A percentile compares a stretch with the other conserved stretches of the same genome.
Conservation (phyloP, 1,140 invertebrate genomes). For the Xylocopa sonorina region DNA sequence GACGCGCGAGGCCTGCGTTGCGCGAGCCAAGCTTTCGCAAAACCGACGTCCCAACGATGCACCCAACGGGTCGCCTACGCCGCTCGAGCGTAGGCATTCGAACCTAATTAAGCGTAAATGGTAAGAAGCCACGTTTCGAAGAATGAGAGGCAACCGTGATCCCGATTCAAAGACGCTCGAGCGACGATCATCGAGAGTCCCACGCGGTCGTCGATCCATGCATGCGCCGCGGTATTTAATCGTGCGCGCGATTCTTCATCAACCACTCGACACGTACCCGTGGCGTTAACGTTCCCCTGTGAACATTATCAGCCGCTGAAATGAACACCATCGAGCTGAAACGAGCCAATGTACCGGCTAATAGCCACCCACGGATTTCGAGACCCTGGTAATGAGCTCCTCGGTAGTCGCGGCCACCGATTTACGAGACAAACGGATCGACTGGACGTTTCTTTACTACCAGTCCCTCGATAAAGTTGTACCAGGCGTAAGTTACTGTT, state of each 20-base stretch:
- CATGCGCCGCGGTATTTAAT: neutral
- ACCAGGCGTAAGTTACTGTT: neutral
- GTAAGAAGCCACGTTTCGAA: neutral
- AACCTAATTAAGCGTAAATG: constrained; percentile 8
- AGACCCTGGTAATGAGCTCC: constrained; percentile 43
- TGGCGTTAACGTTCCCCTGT: constrained; percentile 7
- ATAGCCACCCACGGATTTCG: constrained; percentile 53
- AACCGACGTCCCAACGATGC: neutral
- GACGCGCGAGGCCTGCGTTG: neutral
- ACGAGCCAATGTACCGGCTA: constrained; percentile 25
- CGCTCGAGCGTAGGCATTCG: neutral
- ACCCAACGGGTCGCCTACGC: no score
- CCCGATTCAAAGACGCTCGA: neutral
- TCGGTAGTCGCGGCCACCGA: constrained; percentile 17
- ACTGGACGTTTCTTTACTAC: neutral
- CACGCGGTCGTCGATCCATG: constrained; percentile 38
- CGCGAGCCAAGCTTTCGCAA: neutral
- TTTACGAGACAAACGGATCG: constrained; percentile 39
- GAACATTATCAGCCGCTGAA: constrained; percentile 18
- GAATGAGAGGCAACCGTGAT: neutral
- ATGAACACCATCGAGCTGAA: constrained; percentile 20
- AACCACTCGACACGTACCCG: neutral
- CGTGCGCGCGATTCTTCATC: constrained; percentile 21
- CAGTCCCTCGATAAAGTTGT: constrained; percentile 29
- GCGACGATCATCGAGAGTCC: neutral